Evolutionary conservation across 2,797 vertebrate species (phyloP).

Genomic region (Gymnothorax reevesii): DNA sequence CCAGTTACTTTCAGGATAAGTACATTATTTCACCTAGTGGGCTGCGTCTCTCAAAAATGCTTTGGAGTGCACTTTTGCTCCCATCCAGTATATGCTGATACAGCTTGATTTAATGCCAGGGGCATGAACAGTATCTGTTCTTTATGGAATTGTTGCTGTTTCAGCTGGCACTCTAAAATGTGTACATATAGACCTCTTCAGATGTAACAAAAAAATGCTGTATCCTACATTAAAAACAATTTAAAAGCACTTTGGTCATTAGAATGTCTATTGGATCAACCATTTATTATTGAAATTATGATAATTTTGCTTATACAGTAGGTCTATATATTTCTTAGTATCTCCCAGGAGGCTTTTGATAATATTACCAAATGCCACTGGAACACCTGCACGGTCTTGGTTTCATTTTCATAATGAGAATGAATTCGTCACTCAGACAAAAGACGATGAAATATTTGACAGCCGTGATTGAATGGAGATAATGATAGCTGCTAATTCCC

Average conservation of each 20-base stretch:
- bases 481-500: neutral
- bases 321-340: neutral
- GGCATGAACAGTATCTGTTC: neutral
- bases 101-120: conserved; percentile 14
- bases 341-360: neutral
- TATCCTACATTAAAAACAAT: neutral
- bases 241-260: neutral
- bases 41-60: neutral
- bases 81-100: neutral
- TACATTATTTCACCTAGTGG: neutral
- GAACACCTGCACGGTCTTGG: neutral
- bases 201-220: conserved; percentile 1
- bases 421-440: conserved; percentile 8
- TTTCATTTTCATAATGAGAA: conserved; percentile 8
- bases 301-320: neutral
- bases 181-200: neutral
- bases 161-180: neutral
- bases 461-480: conserved; percentile 12
- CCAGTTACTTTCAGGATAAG: neutral
- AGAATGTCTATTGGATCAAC: neutral
- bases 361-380: neutral
- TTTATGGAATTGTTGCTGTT: neutral
- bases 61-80: conserved; percentile 3
- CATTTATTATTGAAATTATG: neutral
- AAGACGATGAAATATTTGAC: conserved; percentile 7